These are phyloP conservation scores for Nothoprocta perdicaria DNA, from an alignment of 2,113 vertebrate species.

Conservation along the genomic window DNA sequence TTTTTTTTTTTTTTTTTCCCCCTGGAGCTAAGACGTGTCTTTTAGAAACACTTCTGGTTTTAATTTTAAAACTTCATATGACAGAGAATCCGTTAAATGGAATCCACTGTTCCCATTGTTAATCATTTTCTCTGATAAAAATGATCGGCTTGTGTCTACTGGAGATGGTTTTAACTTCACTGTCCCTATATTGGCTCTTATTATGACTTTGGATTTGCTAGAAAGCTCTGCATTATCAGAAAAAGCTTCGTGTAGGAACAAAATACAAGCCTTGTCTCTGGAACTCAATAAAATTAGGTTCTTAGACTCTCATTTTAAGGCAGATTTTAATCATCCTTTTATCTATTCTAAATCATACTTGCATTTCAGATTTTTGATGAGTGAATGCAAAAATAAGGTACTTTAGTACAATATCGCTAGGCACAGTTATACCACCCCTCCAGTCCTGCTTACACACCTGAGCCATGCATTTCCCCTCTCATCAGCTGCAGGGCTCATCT, in stretches of 20 bases:
- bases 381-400: not conserved
- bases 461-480: not conserved
- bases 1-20: not conserved
- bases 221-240: not conserved
- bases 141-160: not conserved
- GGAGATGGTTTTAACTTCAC: not conserved
- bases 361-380: not conserved
- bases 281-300: not conserved
- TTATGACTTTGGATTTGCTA: not conserved
- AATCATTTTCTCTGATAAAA: not conserved
- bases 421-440: not conserved
- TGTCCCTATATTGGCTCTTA: not conserved
- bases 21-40: not conserved
- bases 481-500: not conserved
- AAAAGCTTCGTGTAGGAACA: not conserved
- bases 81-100: not conserved
- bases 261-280: not conserved
- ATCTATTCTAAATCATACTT: not conserved
- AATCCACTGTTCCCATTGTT: too few species aligned
- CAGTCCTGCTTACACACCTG: not conserved
- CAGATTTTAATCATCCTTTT: not conserved
- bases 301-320: not conserved
- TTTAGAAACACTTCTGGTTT: not conserved
- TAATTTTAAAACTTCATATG: not conserved
- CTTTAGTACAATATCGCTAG: not conserved